Conservation (phyloP, 2,888 invertebrate genomes). For the Tipula vernalis region DNA sequence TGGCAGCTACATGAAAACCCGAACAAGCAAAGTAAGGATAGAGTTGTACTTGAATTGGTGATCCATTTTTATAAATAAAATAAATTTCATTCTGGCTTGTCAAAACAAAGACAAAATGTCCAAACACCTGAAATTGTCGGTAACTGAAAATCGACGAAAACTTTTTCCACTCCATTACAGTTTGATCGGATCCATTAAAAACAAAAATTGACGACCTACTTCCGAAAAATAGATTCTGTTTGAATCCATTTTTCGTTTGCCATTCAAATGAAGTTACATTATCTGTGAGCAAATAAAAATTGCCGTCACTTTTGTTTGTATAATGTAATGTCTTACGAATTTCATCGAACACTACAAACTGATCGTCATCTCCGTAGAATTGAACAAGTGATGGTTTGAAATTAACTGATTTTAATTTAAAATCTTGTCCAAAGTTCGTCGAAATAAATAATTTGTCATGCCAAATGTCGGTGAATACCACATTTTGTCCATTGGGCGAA, state of each 20-base stretch:
- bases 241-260: neutral
- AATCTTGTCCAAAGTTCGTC: neutral
- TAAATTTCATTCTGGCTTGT: neutral
- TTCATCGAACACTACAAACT: neutral
- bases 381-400: neutral
- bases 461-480: neutral
- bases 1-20: neutral
- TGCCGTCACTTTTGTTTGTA: neutral
- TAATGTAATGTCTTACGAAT: neutral
- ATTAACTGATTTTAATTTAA: neutral
- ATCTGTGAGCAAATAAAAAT: neutral
- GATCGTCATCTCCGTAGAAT: neutral
- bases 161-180: neutral
- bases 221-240: neutral
- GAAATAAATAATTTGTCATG: neutral
- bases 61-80: neutral
- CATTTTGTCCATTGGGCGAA: neutral
- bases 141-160: neutral
- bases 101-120: neutral
- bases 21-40: neutral
- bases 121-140: neutral
- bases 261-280: neutral
- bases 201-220: neutral
- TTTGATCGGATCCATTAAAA: neutral
- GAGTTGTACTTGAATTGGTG: neutral